phyloP scores from a whole-genome alignment of 2,888 invertebrate genomes.

The Brachylomia viminalis region DNA sequence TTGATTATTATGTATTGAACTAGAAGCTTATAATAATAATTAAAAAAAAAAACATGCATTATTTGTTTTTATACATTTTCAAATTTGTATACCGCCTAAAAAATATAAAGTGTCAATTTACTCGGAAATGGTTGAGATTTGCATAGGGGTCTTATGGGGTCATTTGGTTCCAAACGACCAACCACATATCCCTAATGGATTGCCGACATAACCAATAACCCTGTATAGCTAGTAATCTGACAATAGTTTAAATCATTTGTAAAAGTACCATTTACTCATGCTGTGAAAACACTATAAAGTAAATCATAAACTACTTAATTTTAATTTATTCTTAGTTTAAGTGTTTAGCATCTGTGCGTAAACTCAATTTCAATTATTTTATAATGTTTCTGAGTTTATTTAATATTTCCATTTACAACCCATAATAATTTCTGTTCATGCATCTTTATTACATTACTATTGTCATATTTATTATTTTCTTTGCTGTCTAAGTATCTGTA shows the following conservation, averaged over 20 bases:
- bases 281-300: not conserved
- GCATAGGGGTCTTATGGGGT: no score
- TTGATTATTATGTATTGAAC: no score
- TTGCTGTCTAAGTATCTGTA: not conserved
- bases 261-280: not conserved
- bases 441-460: constrained; percentile 1
- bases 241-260: not conserved
- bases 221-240: no score
- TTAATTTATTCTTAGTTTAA: constrained; percentile 11
- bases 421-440: constrained; percentile 6
- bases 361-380: constrained; percentile 37
- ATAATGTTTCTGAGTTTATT: constrained; percentile 19
- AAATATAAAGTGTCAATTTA: no score
- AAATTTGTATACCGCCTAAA: no score
- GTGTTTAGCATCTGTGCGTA: constrained; percentile 5
- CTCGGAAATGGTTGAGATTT: no score
- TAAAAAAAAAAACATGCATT: no score
- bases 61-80: no score
- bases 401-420: constrained; percentile 4
- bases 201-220: no score
- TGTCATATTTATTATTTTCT: not conserved
- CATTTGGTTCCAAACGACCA: no score
- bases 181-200: no score
- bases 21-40: no score
- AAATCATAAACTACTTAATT: not conserved